Base-by-base conservation (phyloP, 2,888 invertebrate genomes). In the Halictus ligatus region DNA sequence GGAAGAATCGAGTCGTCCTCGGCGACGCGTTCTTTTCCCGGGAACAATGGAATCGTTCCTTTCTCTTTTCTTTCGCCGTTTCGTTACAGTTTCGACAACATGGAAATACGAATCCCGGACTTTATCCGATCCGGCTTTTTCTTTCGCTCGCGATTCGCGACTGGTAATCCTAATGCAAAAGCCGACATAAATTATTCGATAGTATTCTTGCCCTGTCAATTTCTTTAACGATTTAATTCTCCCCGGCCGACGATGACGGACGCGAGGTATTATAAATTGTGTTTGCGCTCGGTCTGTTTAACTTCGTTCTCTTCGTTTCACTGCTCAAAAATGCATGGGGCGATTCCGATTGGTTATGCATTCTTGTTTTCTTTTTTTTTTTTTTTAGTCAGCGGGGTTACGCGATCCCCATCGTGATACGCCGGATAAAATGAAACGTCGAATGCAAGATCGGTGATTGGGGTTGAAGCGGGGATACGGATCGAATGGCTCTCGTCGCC, bases 141-240 rank as follows among this genome's bases (percentile, higher is more conserved):
- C 69, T 29, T 15, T 13, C 18, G 10, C 58, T 75, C 48, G 81
- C 75, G 46, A 58, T 77, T 48, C 64, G n/a, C 35, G 67, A 77
- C 81, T 77, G 73, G 29, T 40, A 64, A 40, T 58, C 78, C 76
- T 35, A 67, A 73, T 75, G 76, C 67, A 76, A 83, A n/a, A 75
- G 25, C 35, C 40, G 67, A 46, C 50, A 73, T 85, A 73, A 58
- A 58, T 76, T 67, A 64, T 58, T 75, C 67, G 43, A 29, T 54
- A 18, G 73, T 83, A 85, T 79, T 76, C 73, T 79, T 73, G 79
- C 50, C 79, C 76, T 74, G 75, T 85, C 76, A 69, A 74, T 46
- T 75, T 54, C 67, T 80, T 75, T 43, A n/a, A 40, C 73, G 43
- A 72, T 50, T 46, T 60, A n/a, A 60, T n/a, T 71, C 50, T 35